Percentiles rank a stretch among this genome's conserved stretches.
phyloP scores from a whole-genome alignment of 2,113 vertebrate species.

The Hipposideros armiger region DNA sequence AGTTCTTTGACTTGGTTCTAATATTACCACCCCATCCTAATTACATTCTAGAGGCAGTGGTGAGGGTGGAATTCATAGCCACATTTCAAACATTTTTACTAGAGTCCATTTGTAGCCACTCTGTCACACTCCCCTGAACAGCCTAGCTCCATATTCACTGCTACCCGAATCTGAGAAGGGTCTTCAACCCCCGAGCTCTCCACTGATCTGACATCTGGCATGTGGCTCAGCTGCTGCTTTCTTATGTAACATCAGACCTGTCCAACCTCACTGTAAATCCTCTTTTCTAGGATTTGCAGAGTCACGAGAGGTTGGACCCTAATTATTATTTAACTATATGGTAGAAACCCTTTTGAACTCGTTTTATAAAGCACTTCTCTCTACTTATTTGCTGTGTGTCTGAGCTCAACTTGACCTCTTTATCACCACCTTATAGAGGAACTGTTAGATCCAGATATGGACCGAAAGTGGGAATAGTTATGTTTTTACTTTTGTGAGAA shows the following conservation, averaged over 20 bases:
- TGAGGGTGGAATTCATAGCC: not conserved
- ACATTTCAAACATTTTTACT: not conserved
- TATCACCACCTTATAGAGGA: not conserved
- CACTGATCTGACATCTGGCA: not conserved
- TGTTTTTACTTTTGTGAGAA: not conserved
- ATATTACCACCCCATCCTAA: not conserved
- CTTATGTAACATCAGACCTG: not conserved
- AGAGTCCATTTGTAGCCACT: not conserved
- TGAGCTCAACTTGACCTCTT: not conserved
- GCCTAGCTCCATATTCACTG: not conserved
- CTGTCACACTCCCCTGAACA: not conserved
- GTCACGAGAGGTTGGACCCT: not conserved
- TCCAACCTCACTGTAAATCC: not conserved
- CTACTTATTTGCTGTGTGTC: not conserved
- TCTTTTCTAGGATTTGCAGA: slow-evolving; percentile 24
- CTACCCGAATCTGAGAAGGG: not conserved
- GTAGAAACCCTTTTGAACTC: not conserved
- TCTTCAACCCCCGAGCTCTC: not conserved
- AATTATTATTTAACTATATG: not conserved
- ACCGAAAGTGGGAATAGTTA: not conserved
- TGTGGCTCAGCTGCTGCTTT: not conserved
- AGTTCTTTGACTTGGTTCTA: not conserved
- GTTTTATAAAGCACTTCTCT: not conserved
- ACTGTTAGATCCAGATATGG: not conserved
- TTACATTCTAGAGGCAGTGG: not conserved